A percentile compares a stretch with the other conserved stretches of the same genome.
phyloP scores from a whole-genome alignment of 2,113 vertebrate species.

The Spea multiplicata region DNA sequence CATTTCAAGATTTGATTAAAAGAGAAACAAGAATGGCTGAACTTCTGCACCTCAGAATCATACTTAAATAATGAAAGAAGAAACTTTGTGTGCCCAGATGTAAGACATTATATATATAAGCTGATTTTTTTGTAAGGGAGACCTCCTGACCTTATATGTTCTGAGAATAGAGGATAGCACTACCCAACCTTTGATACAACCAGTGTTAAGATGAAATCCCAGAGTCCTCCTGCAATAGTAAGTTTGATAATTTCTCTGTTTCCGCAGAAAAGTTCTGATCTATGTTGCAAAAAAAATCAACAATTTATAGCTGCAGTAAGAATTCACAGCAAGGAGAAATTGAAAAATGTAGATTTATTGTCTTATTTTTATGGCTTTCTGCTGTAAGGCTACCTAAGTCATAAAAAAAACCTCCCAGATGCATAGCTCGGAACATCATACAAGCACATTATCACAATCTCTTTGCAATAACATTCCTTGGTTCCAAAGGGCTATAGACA shows the following conservation, averaged over 20 bases:
- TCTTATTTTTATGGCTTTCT: slow-evolving; percentile 50
- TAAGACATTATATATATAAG: slow-evolving; percentile 5
- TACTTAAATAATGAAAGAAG: too few relatives aligned
- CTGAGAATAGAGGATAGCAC: slow-evolving; percentile 19
- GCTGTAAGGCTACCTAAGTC: slow-evolving; percentile 40
- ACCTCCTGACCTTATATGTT: not conserved
- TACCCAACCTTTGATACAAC: slow-evolving; percentile 24
- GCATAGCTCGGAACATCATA: slow-evolving; percentile 46
- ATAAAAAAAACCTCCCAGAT: slow-evolving; percentile 48
- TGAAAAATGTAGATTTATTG: slow-evolving; percentile 45
- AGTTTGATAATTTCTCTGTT: slow-evolving; percentile 35
- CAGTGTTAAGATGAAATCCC: slow-evolving; percentile 26
- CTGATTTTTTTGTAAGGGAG: slow-evolving; percentile 9
- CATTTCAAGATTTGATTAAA: too few relatives aligned
- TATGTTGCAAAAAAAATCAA: slow-evolving; percentile 34
- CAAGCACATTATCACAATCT: slow-evolving; percentile 48
- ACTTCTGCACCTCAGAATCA: too few relatives aligned
- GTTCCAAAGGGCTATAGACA: slow-evolving; percentile 17
- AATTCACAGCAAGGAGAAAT: slow-evolving; percentile 48
- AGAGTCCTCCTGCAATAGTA: slow-evolving; percentile 32
- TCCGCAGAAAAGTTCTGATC: slow-evolving; percentile 40
- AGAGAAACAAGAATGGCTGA: too few relatives aligned
- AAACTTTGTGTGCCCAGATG: not conserved
- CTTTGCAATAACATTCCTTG: slow-evolving; percentile 27
- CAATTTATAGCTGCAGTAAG: slow-evolving; percentile 38